These are phyloP conservation scores for Neomonachus schauinslandi DNA, from an alignment of 2,113 vertebrate genomes.

Conservation along the genomic window DNA sequence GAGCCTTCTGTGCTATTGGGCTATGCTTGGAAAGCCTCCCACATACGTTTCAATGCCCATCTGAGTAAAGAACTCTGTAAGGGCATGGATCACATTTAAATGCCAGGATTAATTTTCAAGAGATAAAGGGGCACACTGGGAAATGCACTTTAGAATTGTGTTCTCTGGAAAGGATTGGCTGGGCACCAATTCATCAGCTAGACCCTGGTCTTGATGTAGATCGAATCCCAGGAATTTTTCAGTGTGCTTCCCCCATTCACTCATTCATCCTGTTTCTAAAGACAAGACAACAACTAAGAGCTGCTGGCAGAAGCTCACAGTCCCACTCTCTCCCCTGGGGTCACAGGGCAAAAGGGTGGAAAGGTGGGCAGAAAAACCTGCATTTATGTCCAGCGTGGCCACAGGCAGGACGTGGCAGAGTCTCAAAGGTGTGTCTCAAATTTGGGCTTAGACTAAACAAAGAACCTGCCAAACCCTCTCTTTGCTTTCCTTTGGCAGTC, in stretches of 20 bases:
- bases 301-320: neutral
- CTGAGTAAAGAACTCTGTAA: neutral
- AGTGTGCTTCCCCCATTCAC: neutral
- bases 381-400: neutral
- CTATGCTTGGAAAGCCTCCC: neutral
- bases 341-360: neutral
- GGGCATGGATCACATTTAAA: slow-evolving; percentile 15
- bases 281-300: neutral
- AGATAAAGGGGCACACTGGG: neutral
- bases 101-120: neutral
- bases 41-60: neutral
- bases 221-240: neutral
- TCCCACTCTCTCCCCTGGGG: neutral
- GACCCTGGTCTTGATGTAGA: neutral
- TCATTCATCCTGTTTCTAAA: slow-evolving; percentile 20
- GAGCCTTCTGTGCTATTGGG: neutral
- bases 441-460: neutral
- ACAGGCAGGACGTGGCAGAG: neutral
- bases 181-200: neutral
- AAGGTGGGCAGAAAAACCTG: neutral
- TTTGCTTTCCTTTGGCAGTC: neutral
- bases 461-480: neutral
- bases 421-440: neutral
- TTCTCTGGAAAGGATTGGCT: neutral
- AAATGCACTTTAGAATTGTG: neutral